Evolutionary conservation across 2,888 invertebrate species (phyloP).

Genomic region (Rotaria macrura): DNA sequence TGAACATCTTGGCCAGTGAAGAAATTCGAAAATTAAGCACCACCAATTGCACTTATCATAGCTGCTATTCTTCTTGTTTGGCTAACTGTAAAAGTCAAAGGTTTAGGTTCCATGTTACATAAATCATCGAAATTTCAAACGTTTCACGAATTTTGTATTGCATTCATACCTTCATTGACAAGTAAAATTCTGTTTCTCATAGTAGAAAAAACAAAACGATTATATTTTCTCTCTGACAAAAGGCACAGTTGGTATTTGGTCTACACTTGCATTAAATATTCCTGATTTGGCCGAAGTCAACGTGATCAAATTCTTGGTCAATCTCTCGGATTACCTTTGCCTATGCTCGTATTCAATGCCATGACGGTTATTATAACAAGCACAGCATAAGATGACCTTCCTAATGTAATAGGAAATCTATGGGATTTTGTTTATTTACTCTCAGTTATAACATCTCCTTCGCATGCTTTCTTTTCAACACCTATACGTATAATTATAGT

Average conservation of each 20-base stretch:
- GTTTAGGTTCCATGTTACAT: not conserved
- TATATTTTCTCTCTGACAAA: not conserved
- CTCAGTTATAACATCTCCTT: not conserved
- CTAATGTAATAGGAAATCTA: not conserved
- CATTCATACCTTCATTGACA: not conserved
- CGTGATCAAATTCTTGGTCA: not conserved
- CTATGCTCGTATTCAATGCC: not conserved
- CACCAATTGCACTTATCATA: not conserved
- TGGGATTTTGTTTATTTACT: not conserved
- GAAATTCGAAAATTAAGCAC: not conserved
- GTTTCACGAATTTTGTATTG: not conserved
- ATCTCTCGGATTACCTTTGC: not conserved
- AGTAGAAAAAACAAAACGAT: not conserved
- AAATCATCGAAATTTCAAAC: not conserved
- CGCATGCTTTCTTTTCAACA: not conserved
- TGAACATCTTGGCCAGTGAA: not conserved
- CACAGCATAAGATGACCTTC: not conserved
- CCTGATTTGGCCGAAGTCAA: not conserved
- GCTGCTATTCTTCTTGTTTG: not conserved
- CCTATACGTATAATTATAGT: not conserved
- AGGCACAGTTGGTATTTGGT: not conserved
- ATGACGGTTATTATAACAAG: not conserved
- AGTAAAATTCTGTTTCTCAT: not conserved
- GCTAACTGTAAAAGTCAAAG: not conserved
- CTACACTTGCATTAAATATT: not conserved